These are phyloP conservation scores for Pandemis cinnamomeana DNA, from an alignment of 2,888 invertebrate genomes.

Conservation along the genomic window DNA sequence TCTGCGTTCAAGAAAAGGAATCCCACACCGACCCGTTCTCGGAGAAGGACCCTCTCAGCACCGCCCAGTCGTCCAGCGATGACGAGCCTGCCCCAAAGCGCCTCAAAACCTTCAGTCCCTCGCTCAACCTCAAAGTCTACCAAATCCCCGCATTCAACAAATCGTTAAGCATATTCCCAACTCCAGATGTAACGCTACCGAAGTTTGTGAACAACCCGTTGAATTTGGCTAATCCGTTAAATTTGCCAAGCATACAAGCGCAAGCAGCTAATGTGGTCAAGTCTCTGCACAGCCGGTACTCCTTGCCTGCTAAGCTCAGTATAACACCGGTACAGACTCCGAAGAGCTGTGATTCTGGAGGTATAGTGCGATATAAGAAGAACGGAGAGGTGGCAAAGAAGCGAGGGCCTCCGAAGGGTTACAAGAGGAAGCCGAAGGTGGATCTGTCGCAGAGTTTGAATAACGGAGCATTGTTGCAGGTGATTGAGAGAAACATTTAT, in stretches of 20 bases:
- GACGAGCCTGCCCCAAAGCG: slow-evolving; percentile 73
- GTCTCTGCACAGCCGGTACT: slow-evolving; percentile 67
- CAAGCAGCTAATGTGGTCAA: slow-evolving; percentile 68
- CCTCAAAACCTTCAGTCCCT: slow-evolving; percentile 61
- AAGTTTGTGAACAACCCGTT: slow-evolving; percentile 78
- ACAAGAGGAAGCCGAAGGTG: slow-evolving; percentile 74
- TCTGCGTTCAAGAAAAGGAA: slow-evolving; percentile 76
- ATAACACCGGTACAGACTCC: slow-evolving; percentile 68
- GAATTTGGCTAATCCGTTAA: slow-evolving; percentile 73
- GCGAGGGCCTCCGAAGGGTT: slow-evolving; percentile 76
- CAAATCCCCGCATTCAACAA: slow-evolving; percentile 75
- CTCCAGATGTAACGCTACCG: slow-evolving; percentile 58
- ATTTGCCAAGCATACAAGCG: slow-evolving; percentile 59
- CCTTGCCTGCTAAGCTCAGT: slow-evolving; percentile 70
- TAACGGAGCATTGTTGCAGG: slow-evolving; percentile 65
- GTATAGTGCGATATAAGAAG: slow-evolving; percentile 75
- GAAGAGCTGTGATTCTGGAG: slow-evolving; percentile 56
- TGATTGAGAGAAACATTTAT: slow-evolving; percentile 40
- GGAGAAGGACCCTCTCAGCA: slow-evolving; percentile 60
- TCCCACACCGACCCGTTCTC: slow-evolving; percentile 66
- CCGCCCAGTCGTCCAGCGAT: slow-evolving; percentile 66
- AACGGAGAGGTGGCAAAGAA: slow-evolving; percentile 80
- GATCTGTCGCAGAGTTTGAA: slow-evolving; percentile 68
- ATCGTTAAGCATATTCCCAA: slow-evolving; percentile 68
- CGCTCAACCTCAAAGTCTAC: slow-evolving; percentile 74